Percentiles rank a stretch among this genome's conserved stretches.
phyloP scores from a whole-genome alignment of 2,113 vertebrate species.

The Chionomys nivalis region DNA sequence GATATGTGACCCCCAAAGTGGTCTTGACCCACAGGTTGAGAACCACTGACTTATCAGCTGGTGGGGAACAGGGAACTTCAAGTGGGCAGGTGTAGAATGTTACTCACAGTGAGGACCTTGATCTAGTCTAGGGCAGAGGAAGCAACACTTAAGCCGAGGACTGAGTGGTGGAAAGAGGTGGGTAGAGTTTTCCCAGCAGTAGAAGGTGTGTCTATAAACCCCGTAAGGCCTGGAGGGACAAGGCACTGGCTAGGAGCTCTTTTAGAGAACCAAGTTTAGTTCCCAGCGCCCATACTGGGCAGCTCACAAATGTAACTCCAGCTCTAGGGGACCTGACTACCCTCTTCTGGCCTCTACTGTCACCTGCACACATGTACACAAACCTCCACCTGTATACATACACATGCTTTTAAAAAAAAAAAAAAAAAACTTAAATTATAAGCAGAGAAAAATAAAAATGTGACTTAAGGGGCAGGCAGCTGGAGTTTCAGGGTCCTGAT shows the following conservation, averaged over 20 bases:
- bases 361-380: background rate
- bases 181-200: background rate
- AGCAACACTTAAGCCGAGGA: background rate
- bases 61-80: background rate
- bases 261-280: background rate
- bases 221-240: background rate
- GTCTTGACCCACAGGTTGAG: background rate
- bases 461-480: fast-evolving
- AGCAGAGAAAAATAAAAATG: background rate
- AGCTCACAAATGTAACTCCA: background rate
- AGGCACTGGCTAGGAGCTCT: background rate
- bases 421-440: background rate
- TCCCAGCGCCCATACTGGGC: background rate
- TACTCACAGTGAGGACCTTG: fast-evolving
- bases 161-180: too few species aligned
- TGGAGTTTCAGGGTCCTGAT: background rate
- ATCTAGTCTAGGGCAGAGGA: background rate
- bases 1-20: background rate
- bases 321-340: background rate
- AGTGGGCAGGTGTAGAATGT: fast-evolving
- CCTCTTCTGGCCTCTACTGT: background rate
- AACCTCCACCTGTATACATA: too few species aligned
- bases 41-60: background rate
- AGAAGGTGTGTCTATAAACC: background rate
- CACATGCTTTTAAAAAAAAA: background rate